phyloP scores from a whole-genome alignment of 2,797 vertebrate genomes.

The Lycodopsis pacificus region DNA sequence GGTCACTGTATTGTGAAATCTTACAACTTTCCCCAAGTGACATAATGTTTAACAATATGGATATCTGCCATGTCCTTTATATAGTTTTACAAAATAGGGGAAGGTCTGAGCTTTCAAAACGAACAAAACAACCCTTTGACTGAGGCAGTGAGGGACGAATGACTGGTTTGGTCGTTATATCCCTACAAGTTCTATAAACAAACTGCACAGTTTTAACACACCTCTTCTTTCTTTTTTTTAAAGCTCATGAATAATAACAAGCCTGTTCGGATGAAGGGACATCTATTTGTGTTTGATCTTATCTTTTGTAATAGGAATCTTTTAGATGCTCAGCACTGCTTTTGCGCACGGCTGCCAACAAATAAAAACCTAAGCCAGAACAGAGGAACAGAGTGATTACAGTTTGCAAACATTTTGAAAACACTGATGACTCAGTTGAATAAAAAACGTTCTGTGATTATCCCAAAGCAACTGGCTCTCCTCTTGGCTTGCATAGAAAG shows the following conservation, averaged over 20 bases:
- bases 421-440: conserved; percentile 60
- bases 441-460: conserved; percentile 49
- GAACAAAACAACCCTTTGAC: conserved; percentile 1
- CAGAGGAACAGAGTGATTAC: conserved; percentile 66
- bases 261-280: conserved; percentile 44
- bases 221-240: neutral
- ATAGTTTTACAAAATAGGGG: neutral
- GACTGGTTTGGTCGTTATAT: conserved; percentile 22
- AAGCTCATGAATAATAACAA: conserved; percentile 43
- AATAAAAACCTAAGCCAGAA: conserved; percentile 68
- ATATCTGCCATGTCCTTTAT: neutral
- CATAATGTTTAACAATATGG: neutral
- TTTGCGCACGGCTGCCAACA: conserved; percentile 66
- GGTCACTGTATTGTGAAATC: neutral
- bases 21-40: neutral
- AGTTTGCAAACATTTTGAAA: conserved; percentile 73
- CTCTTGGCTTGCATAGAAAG: conserved; percentile 50
- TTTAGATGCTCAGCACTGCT: conserved; percentile 61
- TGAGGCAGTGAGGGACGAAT: conserved; percentile 20
- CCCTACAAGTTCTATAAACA: neutral
- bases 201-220: conserved; percentile 23
- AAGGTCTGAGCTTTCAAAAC: neutral
- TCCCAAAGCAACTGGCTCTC: conserved; percentile 55
- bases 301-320: conserved; percentile 61
- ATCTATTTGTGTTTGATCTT: conserved; percentile 57